A percentile compares a stretch with the other conserved stretches of the same genome.
Evolutionary conservation across 30 jellyfish, hydroid and myxozoan species (phyloP).

Genomic region (Rhopilema esculentum): DNA sequence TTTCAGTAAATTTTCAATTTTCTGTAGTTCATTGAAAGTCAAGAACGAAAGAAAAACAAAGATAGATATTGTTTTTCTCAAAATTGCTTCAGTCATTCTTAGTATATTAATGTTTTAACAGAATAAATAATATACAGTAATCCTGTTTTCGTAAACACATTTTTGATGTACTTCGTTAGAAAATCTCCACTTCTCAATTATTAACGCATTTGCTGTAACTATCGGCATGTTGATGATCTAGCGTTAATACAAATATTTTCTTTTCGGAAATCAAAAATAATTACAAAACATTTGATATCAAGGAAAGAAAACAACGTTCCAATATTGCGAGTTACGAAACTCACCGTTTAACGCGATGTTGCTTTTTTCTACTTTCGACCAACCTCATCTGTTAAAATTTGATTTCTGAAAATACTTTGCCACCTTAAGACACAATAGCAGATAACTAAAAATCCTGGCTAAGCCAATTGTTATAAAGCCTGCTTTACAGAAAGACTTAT

Average conservation of each 20-base stretch:
- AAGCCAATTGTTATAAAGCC: slow-evolving; percentile 6
- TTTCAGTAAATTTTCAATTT: too few relatives aligned
- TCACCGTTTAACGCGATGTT: background rate
- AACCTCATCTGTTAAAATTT: background rate
- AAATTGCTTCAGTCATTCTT: background rate
- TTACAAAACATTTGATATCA: background rate
- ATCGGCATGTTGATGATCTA: background rate
- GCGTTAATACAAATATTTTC: background rate
- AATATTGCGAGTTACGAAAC: background rate
- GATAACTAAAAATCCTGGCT: background rate
- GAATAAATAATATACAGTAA: too few relatives aligned
- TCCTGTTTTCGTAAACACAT: background rate
- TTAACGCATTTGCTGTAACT: background rate
- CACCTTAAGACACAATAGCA: background rate
- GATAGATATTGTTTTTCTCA: background rate
- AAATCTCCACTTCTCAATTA: background rate
- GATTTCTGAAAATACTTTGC: background rate
- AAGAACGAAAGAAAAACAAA: background rate
- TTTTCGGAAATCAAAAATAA: background rate
- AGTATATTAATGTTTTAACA: background rate
- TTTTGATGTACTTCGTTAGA: background rate
- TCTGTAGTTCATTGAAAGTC: too few relatives aligned
- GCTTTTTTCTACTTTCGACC: background rate
- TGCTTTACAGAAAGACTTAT: background rate
- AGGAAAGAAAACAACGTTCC: background rate